phyloP scores from a whole-genome alignment of 1,140 invertebrate species.

The Rhysida immarginata region DNA sequence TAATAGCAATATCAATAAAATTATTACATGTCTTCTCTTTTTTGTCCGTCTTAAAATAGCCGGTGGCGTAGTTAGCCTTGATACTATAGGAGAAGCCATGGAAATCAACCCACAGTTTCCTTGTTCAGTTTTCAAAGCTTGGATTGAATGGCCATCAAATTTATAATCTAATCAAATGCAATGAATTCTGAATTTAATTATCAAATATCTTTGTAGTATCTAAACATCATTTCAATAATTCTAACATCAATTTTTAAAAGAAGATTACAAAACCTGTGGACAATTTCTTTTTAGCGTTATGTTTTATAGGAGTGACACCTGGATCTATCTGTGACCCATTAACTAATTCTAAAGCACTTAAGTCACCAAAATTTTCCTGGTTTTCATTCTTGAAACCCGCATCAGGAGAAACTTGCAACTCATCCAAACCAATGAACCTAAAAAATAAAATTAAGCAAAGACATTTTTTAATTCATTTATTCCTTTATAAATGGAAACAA shows the following conservation, averaged over 20 bases:
- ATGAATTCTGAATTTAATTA: too few relatives aligned
- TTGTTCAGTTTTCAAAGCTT: not conserved
- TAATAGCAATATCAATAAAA: too few relatives aligned
- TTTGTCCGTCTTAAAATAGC: not conserved
- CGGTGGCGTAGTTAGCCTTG: not conserved
- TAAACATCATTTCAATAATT: too few relatives aligned
- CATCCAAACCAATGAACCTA: constrained; percentile 16
- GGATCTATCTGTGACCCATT: constrained; percentile 20
- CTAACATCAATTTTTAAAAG: too few relatives aligned
- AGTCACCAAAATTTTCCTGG: constrained; percentile 17
- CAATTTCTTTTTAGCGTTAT: constrained; percentile 11
- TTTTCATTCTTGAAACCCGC: not conserved
- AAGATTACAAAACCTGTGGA: not conserved
- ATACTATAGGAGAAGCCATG: not conserved
- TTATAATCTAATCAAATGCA: constrained; percentile 3
- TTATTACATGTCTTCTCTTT: not conserved
- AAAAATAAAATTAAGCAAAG: too few relatives aligned
- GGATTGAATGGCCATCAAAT: not conserved
- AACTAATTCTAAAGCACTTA: constrained; percentile 25
- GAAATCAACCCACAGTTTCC: not conserved
- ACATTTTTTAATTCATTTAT: too few relatives aligned
- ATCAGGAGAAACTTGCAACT: constrained; percentile 5
- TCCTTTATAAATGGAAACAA: too few relatives aligned
- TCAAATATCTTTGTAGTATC: too few relatives aligned
- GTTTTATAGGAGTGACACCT: constrained; percentile 26